Percentiles rank a stretch among this genome's conserved stretches.
These are phyloP conservation scores for Amiota mariae DNA, from an alignment of 2,888 invertebrate genomes.

Conservation along the genomic window DNA sequence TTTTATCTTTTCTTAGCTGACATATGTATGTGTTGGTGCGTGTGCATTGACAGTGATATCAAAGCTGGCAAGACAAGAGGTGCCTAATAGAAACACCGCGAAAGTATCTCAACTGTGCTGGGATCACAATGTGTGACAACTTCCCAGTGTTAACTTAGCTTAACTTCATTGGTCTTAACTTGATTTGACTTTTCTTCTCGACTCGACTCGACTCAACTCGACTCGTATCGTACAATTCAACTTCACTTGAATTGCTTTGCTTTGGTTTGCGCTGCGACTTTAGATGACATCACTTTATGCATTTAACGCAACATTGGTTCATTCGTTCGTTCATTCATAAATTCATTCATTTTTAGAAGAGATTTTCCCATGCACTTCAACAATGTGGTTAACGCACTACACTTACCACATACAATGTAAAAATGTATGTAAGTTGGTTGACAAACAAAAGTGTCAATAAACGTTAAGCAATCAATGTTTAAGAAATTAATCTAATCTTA, in stretches of 20 bases:
- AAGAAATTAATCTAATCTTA: not conserved
- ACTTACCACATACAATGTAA: not conserved
- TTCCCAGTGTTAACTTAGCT: constrained; percentile 50
- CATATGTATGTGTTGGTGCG: not conserved
- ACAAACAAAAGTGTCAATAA: constrained; percentile 19
- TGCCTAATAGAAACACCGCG: not conserved
- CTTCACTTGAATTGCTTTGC: too few species aligned
- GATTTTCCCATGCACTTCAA: not conserved
- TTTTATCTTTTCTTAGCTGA: not conserved
- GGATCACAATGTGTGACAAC: constrained; percentile 56
- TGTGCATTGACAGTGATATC: not conserved
- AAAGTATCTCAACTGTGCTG: constrained; percentile 43
- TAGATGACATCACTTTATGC: too few species aligned
- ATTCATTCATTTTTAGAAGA: too few species aligned
- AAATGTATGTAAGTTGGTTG: too few species aligned
- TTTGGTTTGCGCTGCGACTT: too few species aligned
- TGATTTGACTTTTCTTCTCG: not conserved
- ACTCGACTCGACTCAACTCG: not conserved
- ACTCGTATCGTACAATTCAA: too few species aligned
- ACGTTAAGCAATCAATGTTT: constrained; percentile 13
- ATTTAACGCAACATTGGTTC: too few species aligned
- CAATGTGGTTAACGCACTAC: not conserved
- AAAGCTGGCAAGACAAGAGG: constrained; percentile 3
- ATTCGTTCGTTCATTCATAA: too few species aligned
- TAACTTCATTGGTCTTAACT: not conserved